Percentiles rank a stretch among this genome's conserved stretches.
These are phyloP conservation scores for Mesaphorura yosii DNA, from an alignment of 1,140 invertebrate species.

Conservation along the genomic window DNA sequence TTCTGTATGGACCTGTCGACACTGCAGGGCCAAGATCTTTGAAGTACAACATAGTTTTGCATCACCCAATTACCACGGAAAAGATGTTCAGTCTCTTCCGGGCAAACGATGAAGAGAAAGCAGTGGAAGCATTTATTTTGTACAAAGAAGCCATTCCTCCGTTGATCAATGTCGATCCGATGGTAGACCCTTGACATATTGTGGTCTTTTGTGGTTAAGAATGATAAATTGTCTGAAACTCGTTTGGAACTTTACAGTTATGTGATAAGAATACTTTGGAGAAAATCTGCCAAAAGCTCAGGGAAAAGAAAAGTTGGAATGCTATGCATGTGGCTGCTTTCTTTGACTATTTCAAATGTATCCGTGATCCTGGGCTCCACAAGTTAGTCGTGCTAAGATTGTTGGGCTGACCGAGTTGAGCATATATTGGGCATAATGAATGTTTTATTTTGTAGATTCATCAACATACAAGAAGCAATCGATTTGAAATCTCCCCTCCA, in stretches of 20 bases:
- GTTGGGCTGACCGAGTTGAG: neutral
- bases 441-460: neutral
- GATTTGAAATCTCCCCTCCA: conserved; percentile 19
- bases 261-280: conserved; percentile 13
- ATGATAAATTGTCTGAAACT: neutral
- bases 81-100: conserved; percentile 20
- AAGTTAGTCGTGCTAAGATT: neutral
- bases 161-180: neutral
- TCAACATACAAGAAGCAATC: conserved; percentile 15
- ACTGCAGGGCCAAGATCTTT: neutral
- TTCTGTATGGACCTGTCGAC: conserved; percentile 19
- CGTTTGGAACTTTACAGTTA: conserved; percentile 5
- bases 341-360: neutral
- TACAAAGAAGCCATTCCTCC: conserved; percentile 11
- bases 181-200: neutral
- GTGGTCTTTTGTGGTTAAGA: neutral
- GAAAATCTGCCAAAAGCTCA: conserved; percentile 5
- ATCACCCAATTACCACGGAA: conserved; percentile 10
- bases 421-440: neutral
- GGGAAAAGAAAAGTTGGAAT: conserved; percentile 11
- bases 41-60: conserved; percentile 18
- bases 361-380: neutral
- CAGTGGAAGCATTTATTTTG: conserved; percentile 4
- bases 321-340: conserved; percentile 9
- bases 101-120: conserved; percentile 4